Evolutionary conservation across 2,797 vertebrate species (phyloP).

Genomic region (Dipus sagitta): DNA sequence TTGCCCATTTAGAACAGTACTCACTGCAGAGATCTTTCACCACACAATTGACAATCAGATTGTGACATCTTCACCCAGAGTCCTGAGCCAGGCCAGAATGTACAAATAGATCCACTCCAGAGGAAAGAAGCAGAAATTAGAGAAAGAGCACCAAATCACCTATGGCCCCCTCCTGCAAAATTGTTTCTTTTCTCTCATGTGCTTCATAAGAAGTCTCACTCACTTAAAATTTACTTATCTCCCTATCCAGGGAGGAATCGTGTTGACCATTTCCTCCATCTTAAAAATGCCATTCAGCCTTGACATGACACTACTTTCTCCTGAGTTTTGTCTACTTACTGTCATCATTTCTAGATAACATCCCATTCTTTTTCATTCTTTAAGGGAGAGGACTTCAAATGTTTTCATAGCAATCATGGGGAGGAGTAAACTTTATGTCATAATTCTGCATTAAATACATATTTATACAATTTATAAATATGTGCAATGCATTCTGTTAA

Average conservation of each 20-base stretch:
- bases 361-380: neutral
- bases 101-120: neutral
- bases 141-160: neutral
- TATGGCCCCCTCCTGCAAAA: neutral
- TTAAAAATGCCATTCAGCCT: neutral
- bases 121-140: neutral
- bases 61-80: conserved; percentile 11
- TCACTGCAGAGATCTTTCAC: neutral
- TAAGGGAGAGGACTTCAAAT: conserved; percentile 3
- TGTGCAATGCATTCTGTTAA: neutral
- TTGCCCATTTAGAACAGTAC: neutral
- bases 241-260: neutral
- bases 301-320: neutral
- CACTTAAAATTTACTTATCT: neutral
- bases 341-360: neutral
- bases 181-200: neutral
- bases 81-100: conserved; percentile 13
- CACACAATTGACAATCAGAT: neutral
- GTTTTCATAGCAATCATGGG: neutral
- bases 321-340: neutral
- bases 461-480: neutral
- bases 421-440: conserved; percentile 33
- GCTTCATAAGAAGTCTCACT: neutral
- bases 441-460: neutral
- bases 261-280: neutral